Base-by-base conservation (phyloP, 2,113 vertebrate species). In the Struthio camelus region DNA sequence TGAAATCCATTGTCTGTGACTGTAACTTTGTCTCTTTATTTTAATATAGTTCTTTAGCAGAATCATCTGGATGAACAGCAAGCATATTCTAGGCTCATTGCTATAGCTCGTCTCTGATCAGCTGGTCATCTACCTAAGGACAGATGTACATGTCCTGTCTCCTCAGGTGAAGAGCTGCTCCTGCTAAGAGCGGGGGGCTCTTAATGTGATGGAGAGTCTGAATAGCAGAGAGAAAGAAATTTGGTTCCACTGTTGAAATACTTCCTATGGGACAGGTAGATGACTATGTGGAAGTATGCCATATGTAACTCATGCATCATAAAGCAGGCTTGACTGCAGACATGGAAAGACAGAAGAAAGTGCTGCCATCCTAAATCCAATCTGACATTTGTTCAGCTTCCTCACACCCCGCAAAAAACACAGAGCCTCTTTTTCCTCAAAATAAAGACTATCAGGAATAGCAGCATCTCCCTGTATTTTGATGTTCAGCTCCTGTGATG, bases 61-160 rank as follows among this genome's bases (percentile, higher is more conserved):
- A 87, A 89, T 70, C 84, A 89, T 38, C 61, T 89, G 94, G 70
- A 64, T 58, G 70, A 94, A 89, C 77, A 94, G 91, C 62, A 93
- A 82, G 75, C 27, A 8, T 42, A 14, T 13, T 82, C 78, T 25
- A 92, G 96, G 92, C 95, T 95, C 3, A 0, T 6, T 77, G 89
- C 89, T 93, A 91, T 11, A 15, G n/a, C 66, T 66, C 66, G 62
- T 12, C 54, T 88, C 75, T 69, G 58, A 82, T 89, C 85, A 82
- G 85, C 56, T 12, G 75, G 87, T 25, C 51, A 36, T 27, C 83
- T 22, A 18, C 3, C 0, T 25, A 44, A 89, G 70, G 92, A 72
- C 89, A 96, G 94, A 96, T 92, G 89, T 96, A 91, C 84, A 34
- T 2, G 50, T 50, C 58, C 50, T 16, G 10, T 53, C 66, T 85